Percentiles rank a stretch among this genome's conserved stretches.
Evolutionary conservation across 35 echinoderm and acorn worm species (phyloP).

Genomic region (Ophiothrix spiculata): DNA sequence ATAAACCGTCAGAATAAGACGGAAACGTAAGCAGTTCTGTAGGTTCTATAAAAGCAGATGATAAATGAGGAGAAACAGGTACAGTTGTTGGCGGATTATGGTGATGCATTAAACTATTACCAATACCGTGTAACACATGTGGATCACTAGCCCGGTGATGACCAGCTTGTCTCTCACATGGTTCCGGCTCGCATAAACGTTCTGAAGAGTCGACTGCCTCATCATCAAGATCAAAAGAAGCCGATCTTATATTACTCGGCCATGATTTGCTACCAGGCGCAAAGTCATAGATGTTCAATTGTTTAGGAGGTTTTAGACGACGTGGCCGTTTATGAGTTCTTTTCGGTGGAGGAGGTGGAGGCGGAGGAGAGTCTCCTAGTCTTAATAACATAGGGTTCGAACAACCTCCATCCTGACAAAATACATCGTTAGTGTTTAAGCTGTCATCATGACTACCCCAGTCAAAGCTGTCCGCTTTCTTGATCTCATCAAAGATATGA

Average conservation of each 20-base stretch:
- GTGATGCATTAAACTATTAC: constrained; percentile 3
- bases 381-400: not conserved
- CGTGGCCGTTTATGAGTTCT: not conserved
- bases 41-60: not conserved
- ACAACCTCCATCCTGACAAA: not conserved
- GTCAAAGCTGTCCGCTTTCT: not conserved
- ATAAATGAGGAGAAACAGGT: not conserved
- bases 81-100: not conserved
- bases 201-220: not conserved
- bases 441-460: not conserved
- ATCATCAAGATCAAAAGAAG: not conserved
- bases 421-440: not conserved
- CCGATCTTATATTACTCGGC: not conserved
- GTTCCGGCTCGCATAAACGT: not conserved
- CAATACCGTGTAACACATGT: not conserved
- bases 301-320: not conserved
- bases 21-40: not conserved
- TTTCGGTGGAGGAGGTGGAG: not conserved
- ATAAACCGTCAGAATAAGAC: not conserved
- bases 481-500: not conserved
- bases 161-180: not conserved
- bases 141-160: not conserved
- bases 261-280: not conserved
- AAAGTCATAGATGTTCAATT: constrained; percentile 1
- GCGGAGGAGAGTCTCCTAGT: not conserved